These are phyloP conservation scores for Hormiphora californensis DNA, from an alignment of 37 sponge, comb jelly and placozoan genomes.

Conservation along the genomic window DNA sequence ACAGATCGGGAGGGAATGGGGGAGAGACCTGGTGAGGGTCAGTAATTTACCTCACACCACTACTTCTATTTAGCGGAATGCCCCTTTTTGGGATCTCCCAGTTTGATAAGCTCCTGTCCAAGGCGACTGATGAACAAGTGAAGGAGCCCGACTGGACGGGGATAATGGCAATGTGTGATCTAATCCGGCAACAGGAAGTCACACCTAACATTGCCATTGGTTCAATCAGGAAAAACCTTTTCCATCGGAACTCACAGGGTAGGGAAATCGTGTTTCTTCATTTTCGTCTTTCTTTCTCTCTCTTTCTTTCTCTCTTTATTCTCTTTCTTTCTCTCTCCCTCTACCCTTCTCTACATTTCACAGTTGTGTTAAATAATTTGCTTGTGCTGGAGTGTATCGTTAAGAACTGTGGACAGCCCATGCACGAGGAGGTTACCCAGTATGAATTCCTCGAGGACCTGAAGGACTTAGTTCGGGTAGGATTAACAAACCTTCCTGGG, in stretches of 20 bases:
- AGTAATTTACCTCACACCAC: too few relatives aligned
- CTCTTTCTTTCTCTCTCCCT: too few relatives aligned
- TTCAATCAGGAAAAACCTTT: constrained; percentile 7
- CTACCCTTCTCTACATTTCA: too few relatives aligned
- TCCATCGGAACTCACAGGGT: constrained; percentile 41
- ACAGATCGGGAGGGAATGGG: too few relatives aligned
- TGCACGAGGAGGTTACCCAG: constrained; percentile 74
- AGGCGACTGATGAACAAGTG: constrained; percentile 47
- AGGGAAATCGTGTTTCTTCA: too few relatives aligned
- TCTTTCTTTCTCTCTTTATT: too few relatives aligned
- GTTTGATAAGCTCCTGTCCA: too few relatives aligned
- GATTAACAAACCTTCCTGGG: too few relatives aligned
- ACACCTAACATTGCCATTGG: neutral
- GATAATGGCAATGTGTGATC: constrained; percentile 51
- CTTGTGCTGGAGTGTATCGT: constrained; percentile 76
- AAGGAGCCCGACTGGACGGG: constrained; percentile 50
- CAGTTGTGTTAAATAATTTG: constrained; percentile 64
- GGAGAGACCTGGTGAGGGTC: too few relatives aligned
- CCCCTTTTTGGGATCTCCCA: too few relatives aligned
- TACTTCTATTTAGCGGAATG: too few relatives aligned
- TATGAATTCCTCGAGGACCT: constrained; percentile 69
- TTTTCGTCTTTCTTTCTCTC: too few relatives aligned
- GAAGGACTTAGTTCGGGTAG: constrained; percentile 66
- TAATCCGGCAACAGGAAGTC: constrained; percentile 36
- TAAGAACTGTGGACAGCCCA: constrained; percentile 82